Base-by-base conservation (phyloP, 2,888 invertebrate genomes). In the Chymomyza fuscimana region DNA sequence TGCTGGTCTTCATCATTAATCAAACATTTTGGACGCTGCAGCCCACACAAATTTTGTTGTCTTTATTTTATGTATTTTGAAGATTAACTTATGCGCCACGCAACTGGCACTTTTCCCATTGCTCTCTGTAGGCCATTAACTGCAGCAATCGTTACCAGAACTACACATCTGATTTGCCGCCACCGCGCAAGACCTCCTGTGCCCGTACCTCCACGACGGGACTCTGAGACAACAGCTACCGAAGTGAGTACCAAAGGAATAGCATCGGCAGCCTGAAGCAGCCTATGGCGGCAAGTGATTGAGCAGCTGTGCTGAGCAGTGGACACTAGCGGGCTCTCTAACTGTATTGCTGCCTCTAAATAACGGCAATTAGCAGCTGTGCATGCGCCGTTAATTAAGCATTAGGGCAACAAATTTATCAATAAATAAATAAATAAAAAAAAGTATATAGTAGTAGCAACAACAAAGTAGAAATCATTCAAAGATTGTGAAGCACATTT, bases 201-300 rank as follows among this genome's bases (percentile, higher is more conserved):
- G 90, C 81, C 60, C 82, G 90, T 54, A 91, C 91, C 66, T 90
- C 90, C 7, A 90, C 90, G 19, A 90, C 90, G 19, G 90, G 89
- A 50, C 73, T 91, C 66, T 90, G 77, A 80, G 12, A n/a, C 64
- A 52, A 32, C 52, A 64, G 15, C 15, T 19, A 19, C 29, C 16
- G n/a, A 63, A 22, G 64, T 52, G 29, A 32, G 4, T 25, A 2
- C 12, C 40, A 46, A 12, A 10, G 40, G 12, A 10, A 15, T 15
- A 25, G 16, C 46, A 40, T 15, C n/a, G 63, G n/a, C 63, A 50
- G 60, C 7, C 56, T 10, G 67, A 25, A 25, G 25, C 4, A 76
- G 60, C 59, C 56, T 22, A 1, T 16, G 9, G 36, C 58, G 63
- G 25, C 46, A 65, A 36, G 51, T 68, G 77, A 80, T 72, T 73